Conservation (phyloP, 1,140 invertebrate genomes). For the Aphis gossypii region DNA sequence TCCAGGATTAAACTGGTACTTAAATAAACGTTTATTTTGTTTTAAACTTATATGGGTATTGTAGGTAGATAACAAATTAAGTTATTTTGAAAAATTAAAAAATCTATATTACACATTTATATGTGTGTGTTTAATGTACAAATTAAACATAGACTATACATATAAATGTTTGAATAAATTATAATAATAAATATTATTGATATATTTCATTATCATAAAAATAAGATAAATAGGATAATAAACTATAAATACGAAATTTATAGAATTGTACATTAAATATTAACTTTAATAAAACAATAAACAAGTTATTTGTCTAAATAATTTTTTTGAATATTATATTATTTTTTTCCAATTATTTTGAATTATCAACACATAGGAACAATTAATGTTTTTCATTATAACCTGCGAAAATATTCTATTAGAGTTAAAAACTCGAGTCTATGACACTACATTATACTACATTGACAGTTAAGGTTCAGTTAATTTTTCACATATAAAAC, state of each 20-base stretch:
- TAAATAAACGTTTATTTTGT: not conserved
- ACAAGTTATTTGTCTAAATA: not conserved
- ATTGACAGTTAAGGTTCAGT: not conserved
- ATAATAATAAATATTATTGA: not conserved
- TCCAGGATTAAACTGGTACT: not conserved
- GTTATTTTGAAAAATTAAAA: not conserved
- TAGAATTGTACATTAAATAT: not conserved
- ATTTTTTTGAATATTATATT: not conserved
- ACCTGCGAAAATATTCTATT: not conserved
- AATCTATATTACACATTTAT: not conserved
- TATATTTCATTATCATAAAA: not conserved
- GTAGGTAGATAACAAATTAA: not conserved
- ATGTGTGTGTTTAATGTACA: not conserved
- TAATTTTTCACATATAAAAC: constrained; percentile 7
- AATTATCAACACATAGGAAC: not conserved
- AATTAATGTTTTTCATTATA: no score
- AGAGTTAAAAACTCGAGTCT: not conserved
- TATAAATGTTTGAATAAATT: not conserved
- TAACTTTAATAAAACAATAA: not conserved
- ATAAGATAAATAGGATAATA: not conserved
- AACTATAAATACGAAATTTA: not conserved
- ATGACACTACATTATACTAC: not conserved
- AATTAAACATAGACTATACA: not conserved
- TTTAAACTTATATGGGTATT: not conserved
- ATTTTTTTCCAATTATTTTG: not conserved